These are phyloP conservation scores for Pangasianodon hypophthalmus DNA, from an alignment of 2,113 vertebrate species.

Conservation along the genomic window DNA sequence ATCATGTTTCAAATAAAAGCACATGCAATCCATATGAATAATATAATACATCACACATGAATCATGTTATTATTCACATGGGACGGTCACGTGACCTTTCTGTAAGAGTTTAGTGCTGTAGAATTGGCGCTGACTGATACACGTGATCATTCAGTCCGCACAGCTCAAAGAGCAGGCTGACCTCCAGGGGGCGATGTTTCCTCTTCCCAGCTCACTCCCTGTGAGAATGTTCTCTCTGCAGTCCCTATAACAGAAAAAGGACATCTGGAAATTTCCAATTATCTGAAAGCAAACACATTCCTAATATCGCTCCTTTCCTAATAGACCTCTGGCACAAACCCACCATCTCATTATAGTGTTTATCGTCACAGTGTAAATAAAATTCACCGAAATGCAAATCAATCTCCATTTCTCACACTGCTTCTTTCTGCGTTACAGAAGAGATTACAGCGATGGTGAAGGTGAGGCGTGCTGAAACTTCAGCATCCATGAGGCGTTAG, in stretches of 20 bases:
- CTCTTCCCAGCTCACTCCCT: constrained; percentile 18
- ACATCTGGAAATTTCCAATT: constrained; percentile 53
- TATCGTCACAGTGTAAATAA: constrained; percentile 41
- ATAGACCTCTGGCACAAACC: constrained; percentile 34
- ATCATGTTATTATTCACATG: neutral
- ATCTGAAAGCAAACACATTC: constrained; percentile 46
- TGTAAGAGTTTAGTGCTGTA: constrained; percentile 32
- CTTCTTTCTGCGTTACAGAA: neutral
- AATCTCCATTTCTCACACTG: constrained; percentile 11
- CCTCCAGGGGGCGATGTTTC: constrained; percentile 55
- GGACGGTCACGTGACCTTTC: neutral
- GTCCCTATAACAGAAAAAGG: constrained; percentile 5
- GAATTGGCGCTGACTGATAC: constrained; percentile 17
- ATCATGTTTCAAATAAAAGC: neutral
- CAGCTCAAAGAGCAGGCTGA: neutral
- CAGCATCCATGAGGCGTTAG: neutral
- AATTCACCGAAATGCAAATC: constrained; percentile 43
- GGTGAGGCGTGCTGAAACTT: neutral
- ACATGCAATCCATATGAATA: neutral
- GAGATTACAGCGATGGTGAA: neutral
- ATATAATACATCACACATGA: neutral
- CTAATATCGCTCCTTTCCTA: constrained; percentile 14
- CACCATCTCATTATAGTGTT: constrained; percentile 10
- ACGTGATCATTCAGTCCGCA: neutral
- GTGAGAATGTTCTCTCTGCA: neutral